Evolutionary conservation across 2,797 vertebrate genomes (phyloP).

Genomic region (Dryobates pubescens): DNA sequence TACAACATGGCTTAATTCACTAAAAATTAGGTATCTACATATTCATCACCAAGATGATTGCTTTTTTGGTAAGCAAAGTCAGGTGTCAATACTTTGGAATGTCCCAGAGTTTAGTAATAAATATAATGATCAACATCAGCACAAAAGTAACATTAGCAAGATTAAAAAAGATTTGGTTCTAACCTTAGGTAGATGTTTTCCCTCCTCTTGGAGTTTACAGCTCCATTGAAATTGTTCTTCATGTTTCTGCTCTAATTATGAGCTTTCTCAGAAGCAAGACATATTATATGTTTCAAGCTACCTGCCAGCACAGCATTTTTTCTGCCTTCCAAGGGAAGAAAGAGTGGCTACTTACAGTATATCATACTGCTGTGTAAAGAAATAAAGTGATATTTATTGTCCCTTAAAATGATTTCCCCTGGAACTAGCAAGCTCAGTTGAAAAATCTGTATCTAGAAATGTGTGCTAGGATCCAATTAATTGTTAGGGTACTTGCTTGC

Average conservation of each 20-base stretch:
- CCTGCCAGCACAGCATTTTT: conserved; percentile 32
- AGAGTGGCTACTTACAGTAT: neutral
- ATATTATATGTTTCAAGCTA: neutral
- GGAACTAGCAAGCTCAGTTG: conserved; percentile 43
- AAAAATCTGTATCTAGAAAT: conserved; percentile 21
- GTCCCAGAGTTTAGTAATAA: neutral
- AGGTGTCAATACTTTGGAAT: neutral
- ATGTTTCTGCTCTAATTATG: conserved; percentile 14
- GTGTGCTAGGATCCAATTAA: conserved; percentile 34
- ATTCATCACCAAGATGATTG: conserved; percentile 23
- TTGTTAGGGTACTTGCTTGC: neutral
- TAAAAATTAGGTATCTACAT: conserved; percentile 27
- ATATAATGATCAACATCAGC: conserved; percentile 26
- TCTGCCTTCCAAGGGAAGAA: conserved; percentile 28
- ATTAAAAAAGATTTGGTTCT: conserved; percentile 59
- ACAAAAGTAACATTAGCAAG: conserved; percentile 28
- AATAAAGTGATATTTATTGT: conserved; percentile 65
- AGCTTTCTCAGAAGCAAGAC: conserved; percentile 37
- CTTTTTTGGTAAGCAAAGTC: conserved; percentile 27
- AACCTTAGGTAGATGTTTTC: neutral
- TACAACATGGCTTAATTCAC: neutral
- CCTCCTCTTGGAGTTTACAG: neutral
- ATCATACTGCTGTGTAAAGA: conserved; percentile 31
- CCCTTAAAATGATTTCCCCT: conserved; percentile 39
- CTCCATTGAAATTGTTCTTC: conserved; percentile 23